Percentiles rank a stretch among this genome's conserved stretches.
Evolutionary conservation across 2,888 invertebrate species (phyloP).

Genomic region (Thecocarcelia acutangulata): DNA sequence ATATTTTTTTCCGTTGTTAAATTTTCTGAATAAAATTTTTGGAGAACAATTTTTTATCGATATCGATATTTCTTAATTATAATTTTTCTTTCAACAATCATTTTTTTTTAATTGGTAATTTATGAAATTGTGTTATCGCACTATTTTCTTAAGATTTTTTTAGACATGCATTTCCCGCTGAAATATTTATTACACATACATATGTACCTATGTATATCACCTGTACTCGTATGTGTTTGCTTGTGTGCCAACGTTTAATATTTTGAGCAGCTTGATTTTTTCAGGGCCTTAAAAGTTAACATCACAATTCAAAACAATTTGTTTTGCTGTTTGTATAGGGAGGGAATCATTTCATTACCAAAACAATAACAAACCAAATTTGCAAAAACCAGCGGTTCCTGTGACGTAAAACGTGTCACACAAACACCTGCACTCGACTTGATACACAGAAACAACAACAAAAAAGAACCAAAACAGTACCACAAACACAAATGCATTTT

Average conservation of each 20-base stretch:
- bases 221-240: too few species aligned
- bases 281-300: constrained; percentile 10
- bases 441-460: not conserved
- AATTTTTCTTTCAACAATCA: too few species aligned
- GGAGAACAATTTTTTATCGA: too few species aligned
- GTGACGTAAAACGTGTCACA: constrained; percentile 65
- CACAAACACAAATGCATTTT: constrained; percentile 23
- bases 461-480: constrained; percentile 14
- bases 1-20: too few species aligned
- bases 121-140: too few species aligned
- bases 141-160: too few species aligned
- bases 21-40: too few species aligned
- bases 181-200: not conserved
- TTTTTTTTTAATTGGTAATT: too few species aligned
- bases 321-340: not conserved
- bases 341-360: constrained; percentile 16
- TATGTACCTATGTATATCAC: too few species aligned
- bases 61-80: too few species aligned
- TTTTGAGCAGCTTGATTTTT: not conserved
- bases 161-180: not conserved
- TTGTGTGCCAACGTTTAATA: not conserved
- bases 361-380: constrained; percentile 50
- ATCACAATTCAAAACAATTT: constrained; percentile 12
- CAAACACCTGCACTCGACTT: constrained; percentile 29
- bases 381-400: constrained; percentile 55